phyloP scores from a whole-genome alignment of 1,140 invertebrate species.

The Pemphigus obesinymphae region DNA sequence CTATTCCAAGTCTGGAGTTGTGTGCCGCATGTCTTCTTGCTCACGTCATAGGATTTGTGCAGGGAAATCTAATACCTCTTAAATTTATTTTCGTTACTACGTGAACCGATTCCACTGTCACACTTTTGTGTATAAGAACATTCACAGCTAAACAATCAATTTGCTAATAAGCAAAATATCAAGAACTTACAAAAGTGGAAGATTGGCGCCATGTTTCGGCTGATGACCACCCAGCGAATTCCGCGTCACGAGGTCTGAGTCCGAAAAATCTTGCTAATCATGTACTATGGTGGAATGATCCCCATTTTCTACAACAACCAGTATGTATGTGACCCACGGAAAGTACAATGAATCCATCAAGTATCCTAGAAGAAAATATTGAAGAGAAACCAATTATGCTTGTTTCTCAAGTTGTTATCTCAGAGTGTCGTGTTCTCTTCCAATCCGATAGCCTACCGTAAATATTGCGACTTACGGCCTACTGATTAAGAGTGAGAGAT shows the following conservation, averaged over 20 bases:
- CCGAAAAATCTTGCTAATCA: neutral
- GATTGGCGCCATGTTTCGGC: slow-evolving; percentile 50
- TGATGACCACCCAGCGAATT: neutral
- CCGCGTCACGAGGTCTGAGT: slow-evolving; percentile 48
- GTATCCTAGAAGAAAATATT: too few species aligned
- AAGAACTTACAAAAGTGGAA: slow-evolving; percentile 41
- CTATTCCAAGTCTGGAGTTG: slow-evolving; percentile 44
- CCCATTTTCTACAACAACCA: neutral
- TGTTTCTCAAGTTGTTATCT: too few species aligned
- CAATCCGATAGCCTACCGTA: neutral
- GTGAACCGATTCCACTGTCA: slow-evolving; percentile 42
- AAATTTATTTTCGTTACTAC: neutral
- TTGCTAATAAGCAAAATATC: slow-evolving; percentile 51
- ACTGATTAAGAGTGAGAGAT: neutral
- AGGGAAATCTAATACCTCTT: neutral
- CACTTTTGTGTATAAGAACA: slow-evolving; percentile 46
- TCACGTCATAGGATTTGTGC: neutral
- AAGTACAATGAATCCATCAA: too few species aligned
- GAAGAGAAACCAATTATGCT: too few species aligned
- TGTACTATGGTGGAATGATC: slow-evolving; percentile 42
- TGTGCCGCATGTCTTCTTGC: slow-evolving; percentile 44
- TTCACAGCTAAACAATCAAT: slow-evolving; percentile 47
- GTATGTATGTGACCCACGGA: too few species aligned
- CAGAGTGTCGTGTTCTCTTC: neutral
- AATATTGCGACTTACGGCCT: neutral